Base-by-base conservation (phyloP, 2,888 invertebrate species). In the Melinaea marsaeus region DNA sequence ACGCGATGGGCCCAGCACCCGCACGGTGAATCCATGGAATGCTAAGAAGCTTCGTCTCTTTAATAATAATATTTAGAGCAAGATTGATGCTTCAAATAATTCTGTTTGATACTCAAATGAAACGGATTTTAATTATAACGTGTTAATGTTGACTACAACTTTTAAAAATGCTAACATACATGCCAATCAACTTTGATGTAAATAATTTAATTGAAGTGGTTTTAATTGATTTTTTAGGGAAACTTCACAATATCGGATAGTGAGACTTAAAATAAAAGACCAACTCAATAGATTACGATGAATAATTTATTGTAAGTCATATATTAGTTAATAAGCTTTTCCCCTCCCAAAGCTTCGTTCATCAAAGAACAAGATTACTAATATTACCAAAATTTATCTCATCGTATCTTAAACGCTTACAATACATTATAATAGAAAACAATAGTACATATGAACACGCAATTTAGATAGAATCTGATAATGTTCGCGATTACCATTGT, bases 341-440 rank as follows among this genome's bases (percentile, higher is more conserved):
- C 6, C 22, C 51, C 6, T 22, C 51, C 7, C 51, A 51, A 22
- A 22, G 22, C 22, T 22, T 22, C 32, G 32, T 51, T 3, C 51
- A 51, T 32, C 51, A 4, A 32, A 11, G 32, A 51, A 51, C 51
- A 51, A 51, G 51, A 51, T 51, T 9, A 51, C 51, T 51, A 51
- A 51, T 51, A 51, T 51, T 51, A 51, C 51, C 51, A 55, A 55
- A 55, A 33, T 58, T 58, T 51, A 57, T 62, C 58, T 34, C 45
- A 34, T 55, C 32, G 34, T 45, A 62, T 62, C 62, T 58, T 55
- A 62, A 62, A 62, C 55, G 58, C 58, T 46, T 58, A 58, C 58
- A 54, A 62, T 37, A 58, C 32, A 46, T 32, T 58, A 48, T 42
- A 42, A 42, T 57, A 62, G 34, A 58, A 58, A 62, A 62, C 62